A percentile compares a stretch with the other conserved stretches of the same genome.
Conservation (phyloP, 2,797 vertebrate genomes). For the Calcarius lapponicus region DNA sequence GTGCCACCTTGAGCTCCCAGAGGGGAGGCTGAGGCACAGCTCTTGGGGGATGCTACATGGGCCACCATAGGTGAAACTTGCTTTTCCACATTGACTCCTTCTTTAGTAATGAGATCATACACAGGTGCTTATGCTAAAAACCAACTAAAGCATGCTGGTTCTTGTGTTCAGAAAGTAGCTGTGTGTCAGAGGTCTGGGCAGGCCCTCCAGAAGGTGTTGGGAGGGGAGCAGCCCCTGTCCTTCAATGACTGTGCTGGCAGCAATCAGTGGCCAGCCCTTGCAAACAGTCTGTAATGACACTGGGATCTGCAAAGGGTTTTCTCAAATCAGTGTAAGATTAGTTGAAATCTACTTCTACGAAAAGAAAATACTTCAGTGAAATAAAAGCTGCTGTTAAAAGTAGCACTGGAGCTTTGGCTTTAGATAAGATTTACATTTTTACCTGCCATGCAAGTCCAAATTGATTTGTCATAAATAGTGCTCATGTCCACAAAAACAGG, state of each 20-base stretch:
- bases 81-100: background rate
- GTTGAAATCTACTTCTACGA: background rate
- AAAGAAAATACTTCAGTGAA: background rate
- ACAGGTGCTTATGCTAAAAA: background rate
- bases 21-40: background rate
- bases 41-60: rapidly evolving
- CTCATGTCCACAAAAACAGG: background rate
- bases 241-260: rapidly evolving
- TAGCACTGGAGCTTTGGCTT: background rate
- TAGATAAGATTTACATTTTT: background rate
- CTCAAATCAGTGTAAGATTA: background rate
- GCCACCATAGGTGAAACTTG: rapidly evolving
- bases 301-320: background rate
- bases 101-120: background rate
- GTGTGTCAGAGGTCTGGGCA: background rate
- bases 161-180: background rate
- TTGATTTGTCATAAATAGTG: background rate
- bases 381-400: background rate
- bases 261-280: background rate
- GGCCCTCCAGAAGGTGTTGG: background rate
- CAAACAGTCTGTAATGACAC: background rate
- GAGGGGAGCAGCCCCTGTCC: background rate
- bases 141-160: background rate
- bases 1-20: rapidly evolving
- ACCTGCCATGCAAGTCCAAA: background rate